Evolutionary conservation across 2,888 invertebrate genomes (phyloP).

Genomic region (Aspidiotus destructor): DNA sequence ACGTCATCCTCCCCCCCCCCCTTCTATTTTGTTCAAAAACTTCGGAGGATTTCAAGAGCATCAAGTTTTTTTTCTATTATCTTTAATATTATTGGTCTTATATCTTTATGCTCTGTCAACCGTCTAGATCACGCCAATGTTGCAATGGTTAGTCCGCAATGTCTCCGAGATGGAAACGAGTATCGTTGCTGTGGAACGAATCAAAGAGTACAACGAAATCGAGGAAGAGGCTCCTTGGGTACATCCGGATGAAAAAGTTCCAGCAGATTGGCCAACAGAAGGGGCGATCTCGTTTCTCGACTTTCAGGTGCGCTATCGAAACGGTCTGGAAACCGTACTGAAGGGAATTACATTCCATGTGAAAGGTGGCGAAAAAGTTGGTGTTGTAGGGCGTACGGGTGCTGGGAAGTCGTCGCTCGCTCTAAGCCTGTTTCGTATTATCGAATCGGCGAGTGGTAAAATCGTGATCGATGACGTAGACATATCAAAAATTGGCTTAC

Average conservation of each 20-base stretch:
- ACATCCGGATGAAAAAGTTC: slow-evolving; percentile 39
- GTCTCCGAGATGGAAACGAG: slow-evolving; percentile 94
- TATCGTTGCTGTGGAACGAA: slow-evolving; percentile 92
- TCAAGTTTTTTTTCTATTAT: no score
- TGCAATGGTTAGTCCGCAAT: slow-evolving; percentile 95
- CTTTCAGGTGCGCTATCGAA: slow-evolving; percentile 75
- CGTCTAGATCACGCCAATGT: slow-evolving; percentile 80
- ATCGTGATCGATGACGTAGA: slow-evolving; percentile 77
- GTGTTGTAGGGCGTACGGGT: slow-evolving; percentile 81
- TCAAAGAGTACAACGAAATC: slow-evolving; percentile 88
- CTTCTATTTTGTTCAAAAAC: no score
- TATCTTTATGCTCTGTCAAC: neutral
- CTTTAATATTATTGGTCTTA: neutral
- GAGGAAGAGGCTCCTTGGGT: slow-evolving; percentile 47
- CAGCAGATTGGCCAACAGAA: slow-evolving; percentile 61
- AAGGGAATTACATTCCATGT: slow-evolving; percentile 68
- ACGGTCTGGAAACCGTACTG: slow-evolving; percentile 76
- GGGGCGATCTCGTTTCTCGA: slow-evolving; percentile 72
- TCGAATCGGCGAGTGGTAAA: slow-evolving; percentile 70
- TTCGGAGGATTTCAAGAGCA: no score
- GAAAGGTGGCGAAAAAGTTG: slow-evolving; percentile 76
- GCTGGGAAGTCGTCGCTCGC: slow-evolving; percentile 88
- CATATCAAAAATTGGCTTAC: slow-evolving; percentile 70
- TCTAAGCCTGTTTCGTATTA: no score
- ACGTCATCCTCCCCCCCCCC: no score